Evolutionary conservation across 2,113 vertebrate genomes (phyloP).

Genomic region (Callipepla californica): DNA sequence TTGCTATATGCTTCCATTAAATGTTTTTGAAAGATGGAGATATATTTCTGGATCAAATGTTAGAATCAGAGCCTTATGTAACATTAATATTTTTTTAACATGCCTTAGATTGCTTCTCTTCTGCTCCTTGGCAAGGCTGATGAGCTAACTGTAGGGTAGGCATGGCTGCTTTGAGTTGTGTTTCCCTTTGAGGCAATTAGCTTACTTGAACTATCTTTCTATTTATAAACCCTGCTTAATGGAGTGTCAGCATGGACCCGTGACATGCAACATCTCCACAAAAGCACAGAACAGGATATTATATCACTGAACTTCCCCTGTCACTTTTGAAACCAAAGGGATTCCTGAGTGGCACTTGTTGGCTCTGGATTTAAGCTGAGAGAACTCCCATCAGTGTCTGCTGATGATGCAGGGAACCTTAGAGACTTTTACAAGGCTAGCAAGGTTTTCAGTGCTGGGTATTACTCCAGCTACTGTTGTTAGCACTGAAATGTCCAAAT

Average conservation of each 20-base stretch:
- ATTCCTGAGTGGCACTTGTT: not conserved
- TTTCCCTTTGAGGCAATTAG: slow-evolving; percentile 3
- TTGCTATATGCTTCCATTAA: not conserved
- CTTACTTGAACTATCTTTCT: not conserved
- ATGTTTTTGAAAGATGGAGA: not conserved
- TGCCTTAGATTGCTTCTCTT: not conserved
- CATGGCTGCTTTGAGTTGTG: not conserved
- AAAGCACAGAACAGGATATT: not conserved
- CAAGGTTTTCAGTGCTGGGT: not conserved
- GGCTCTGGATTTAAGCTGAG: not conserved
- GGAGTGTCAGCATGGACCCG: not conserved
- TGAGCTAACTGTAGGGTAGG: not conserved
- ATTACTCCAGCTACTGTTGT: not conserved
- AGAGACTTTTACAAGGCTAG: not conserved
- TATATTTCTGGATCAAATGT: not conserved
- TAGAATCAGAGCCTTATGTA: not conserved
- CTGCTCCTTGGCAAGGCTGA: not conserved
- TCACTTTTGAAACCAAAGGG: not conserved
- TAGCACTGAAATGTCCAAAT: not conserved
- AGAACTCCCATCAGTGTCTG: not conserved
- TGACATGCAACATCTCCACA: not conserved
- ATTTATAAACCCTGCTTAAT: not conserved
- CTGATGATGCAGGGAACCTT: not conserved
- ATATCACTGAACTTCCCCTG: not conserved
- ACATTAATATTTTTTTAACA: not conserved